A percentile compares a stretch with the other conserved stretches of the same genome.
Conservation (phyloP, 2,888 invertebrate species). For the Athetis lepigone region DNA sequence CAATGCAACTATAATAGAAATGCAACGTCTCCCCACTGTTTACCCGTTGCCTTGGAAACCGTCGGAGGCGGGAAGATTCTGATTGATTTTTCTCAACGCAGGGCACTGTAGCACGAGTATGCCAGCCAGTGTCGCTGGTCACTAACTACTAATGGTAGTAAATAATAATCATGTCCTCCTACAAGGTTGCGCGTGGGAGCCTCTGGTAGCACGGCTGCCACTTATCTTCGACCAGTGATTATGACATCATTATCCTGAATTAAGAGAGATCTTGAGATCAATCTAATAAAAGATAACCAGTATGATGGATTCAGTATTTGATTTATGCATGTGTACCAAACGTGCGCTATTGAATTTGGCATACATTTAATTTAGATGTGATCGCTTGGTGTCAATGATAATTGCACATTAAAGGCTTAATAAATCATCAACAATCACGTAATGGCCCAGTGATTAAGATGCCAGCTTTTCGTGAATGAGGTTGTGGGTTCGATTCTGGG, state of each 20-base stretch:
- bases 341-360: no score
- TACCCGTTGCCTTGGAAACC: slow-evolving; percentile 88
- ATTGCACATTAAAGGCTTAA: no score
- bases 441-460: no score
- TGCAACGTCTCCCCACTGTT: slow-evolving; percentile 83
- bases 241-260: slow-evolving; percentile 49
- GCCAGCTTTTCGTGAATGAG: no score
- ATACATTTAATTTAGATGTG: no score
- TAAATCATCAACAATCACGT: no score
- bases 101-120: slow-evolving; percentile 61
- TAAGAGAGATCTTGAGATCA: background rate
- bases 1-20: slow-evolving; percentile 60
- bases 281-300: background rate
- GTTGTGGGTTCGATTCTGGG: no score
- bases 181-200: slow-evolving; percentile 67
- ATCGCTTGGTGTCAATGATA: no score
- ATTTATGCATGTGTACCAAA: no score
- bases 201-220: slow-evolving; percentile 4
- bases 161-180: slow-evolving; percentile 50
- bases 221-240: slow-evolving; percentile 33
- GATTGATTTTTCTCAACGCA: slow-evolving; percentile 88
- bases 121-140: slow-evolving; percentile 63
- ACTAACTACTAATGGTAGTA: slow-evolving; percentile 61
- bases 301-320: no score
- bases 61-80: slow-evolving; percentile 83